phyloP scores from a whole-genome alignment of 2,113 vertebrate species.

The Pantherophis guttatus region DNA sequence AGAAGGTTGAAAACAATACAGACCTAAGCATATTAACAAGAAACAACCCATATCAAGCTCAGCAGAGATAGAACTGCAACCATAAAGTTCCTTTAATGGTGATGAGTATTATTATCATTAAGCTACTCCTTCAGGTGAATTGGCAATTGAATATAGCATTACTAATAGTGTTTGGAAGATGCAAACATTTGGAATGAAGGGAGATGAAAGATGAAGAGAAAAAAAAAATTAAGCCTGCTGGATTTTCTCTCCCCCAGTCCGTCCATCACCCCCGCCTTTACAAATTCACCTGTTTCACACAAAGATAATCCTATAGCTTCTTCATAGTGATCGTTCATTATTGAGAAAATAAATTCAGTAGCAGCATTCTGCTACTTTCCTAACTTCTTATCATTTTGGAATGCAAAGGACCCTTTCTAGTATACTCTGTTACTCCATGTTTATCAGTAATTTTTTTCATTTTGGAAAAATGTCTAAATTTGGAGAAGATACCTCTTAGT shows the following conservation, averaged over 20 bases:
- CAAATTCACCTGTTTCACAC: background rate
- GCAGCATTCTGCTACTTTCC: background rate
- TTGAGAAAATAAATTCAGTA: background rate
- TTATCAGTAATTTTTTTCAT: background rate
- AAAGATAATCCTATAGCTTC: background rate
- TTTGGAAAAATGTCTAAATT: background rate
- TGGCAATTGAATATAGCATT: background rate
- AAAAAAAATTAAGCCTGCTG: background rate
- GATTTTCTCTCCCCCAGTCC: background rate
- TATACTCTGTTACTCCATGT: background rate
- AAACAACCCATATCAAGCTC: background rate
- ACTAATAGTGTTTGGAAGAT: background rate
- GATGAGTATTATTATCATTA: background rate
- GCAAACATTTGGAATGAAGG: background rate
- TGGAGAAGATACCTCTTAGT: background rate
- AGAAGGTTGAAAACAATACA: background rate
- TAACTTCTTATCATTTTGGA: background rate
- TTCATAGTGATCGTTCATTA: background rate
- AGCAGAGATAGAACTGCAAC: background rate
- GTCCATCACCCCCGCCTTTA: accelerated
- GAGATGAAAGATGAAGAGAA: background rate
- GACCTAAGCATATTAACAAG: background rate
- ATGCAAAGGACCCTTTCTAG: background rate
- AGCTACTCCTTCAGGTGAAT: background rate
- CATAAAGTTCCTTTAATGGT: background rate